phyloP scores from a whole-genome alignment of 1,140 invertebrate species.

The Hydropsyche tenuis region DNA sequence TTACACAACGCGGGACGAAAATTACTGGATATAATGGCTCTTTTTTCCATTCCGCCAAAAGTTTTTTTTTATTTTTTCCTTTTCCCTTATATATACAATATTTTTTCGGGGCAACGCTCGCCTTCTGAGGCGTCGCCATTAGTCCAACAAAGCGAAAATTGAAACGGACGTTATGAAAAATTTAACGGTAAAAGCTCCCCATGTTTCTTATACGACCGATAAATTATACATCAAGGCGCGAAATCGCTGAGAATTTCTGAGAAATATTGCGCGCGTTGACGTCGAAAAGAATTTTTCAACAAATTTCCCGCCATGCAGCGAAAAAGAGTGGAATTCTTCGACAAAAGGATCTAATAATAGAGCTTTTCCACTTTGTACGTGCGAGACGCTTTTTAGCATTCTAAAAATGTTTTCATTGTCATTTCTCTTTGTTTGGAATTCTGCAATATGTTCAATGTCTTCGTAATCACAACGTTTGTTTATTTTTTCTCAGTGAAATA shows the following conservation, averaged over 20 bases:
- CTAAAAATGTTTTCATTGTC: too few species aligned
- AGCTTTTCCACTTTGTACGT: too few species aligned
- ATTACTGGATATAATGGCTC: not conserved
- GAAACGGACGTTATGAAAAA: constrained; percentile 26
- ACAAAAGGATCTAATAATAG: too few species aligned
- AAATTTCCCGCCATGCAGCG: not conserved
- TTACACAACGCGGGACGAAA: constrained; percentile 9
- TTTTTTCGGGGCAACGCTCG: not conserved
- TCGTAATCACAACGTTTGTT: too few species aligned
- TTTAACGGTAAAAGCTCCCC: constrained; percentile 15
- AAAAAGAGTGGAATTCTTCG: not conserved
- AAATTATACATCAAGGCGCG: constrained; percentile 16
- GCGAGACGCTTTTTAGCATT: too few species aligned
- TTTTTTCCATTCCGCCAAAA: not conserved
- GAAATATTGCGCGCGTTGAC: constrained; percentile 3
- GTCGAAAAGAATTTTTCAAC: constrained; percentile 5
- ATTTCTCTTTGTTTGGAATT: too few species aligned
- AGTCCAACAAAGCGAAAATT: constrained; percentile 16
- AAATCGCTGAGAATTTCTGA: too few species aligned
- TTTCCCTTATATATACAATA: not conserved
- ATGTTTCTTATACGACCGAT: constrained; percentile 19
- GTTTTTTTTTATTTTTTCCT: not conserved
- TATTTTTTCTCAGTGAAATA: too few species aligned
- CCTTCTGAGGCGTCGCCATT: not conserved
- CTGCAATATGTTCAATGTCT: too few species aligned